phyloP scores from a whole-genome alignment of 2,113 vertebrate genomes.

The Daphoenositta chrysoptera region DNA sequence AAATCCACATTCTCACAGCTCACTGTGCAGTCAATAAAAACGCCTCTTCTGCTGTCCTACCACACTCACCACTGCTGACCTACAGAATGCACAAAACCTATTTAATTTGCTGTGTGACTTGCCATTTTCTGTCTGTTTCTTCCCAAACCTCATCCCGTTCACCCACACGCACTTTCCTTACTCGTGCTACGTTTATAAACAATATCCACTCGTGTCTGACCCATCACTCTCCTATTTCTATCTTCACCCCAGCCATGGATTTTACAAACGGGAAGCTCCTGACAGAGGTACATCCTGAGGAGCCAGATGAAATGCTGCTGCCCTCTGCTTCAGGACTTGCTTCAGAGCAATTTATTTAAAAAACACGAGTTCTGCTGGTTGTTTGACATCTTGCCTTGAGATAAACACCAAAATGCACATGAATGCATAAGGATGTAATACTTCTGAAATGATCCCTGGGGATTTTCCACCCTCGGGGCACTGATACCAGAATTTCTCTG shows the following conservation, averaged over 20 bases:
- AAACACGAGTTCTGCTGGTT: background rate
- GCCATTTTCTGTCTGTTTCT: background rate
- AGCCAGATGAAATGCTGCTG: background rate
- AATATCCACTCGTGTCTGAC: too few species aligned
- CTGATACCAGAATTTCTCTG: background rate
- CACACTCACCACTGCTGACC: background rate
- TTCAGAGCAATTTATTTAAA: too few species aligned
- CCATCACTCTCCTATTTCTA: background rate
- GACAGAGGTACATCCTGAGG: background rate
- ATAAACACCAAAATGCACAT: background rate
- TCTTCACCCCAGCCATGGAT: background rate
- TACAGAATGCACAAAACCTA: background rate
- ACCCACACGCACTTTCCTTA: background rate
- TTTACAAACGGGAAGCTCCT: background rate
- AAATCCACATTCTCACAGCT: background rate
- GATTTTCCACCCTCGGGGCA: background rate
- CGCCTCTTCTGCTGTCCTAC: background rate
- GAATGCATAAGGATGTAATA: background rate
- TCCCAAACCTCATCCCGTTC: background rate
- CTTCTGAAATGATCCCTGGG: background rate
- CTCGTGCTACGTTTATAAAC: too few species aligned
- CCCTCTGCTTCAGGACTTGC: background rate
- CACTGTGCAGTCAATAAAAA: background rate
- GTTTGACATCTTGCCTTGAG: background rate
- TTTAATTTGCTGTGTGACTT: rapidly evolving